Evolutionary conservation across 2,797 vertebrate species (phyloP).

Genomic region (Dryobates pubescens): DNA sequence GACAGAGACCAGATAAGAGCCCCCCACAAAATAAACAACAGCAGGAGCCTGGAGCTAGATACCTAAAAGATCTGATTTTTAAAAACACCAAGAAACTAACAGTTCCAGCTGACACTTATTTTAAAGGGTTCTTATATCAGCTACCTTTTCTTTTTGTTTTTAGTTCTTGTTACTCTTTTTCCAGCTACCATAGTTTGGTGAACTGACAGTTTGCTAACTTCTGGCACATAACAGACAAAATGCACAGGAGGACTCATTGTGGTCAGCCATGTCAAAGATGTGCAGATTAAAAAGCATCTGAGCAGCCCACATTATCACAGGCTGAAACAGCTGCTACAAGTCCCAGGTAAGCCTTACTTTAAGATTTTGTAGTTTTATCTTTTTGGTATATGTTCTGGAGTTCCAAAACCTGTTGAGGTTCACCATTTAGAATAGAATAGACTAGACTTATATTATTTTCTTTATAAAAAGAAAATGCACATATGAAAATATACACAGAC

Average conservation of each 20-base stretch:
- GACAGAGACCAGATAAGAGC: neutral
- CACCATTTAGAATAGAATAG: too few species aligned
- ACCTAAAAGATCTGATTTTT: neutral
- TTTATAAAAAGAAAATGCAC: neutral
- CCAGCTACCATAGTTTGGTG: neutral
- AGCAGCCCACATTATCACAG: neutral
- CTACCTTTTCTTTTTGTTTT: neutral
- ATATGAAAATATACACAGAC: neutral
- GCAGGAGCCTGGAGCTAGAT: neutral
- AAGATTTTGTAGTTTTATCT: neutral
- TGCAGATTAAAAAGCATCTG: neutral
- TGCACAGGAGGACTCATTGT: fast-evolving
- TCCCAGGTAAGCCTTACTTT: neutral
- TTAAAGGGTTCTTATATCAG: neutral
- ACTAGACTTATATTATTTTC: neutral
- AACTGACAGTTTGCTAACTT: neutral
- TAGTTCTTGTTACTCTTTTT: neutral
- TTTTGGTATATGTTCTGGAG: neutral
- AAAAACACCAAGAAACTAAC: slow-evolving; percentile 1
- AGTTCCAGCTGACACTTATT: neutral
- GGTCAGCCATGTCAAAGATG: neutral
- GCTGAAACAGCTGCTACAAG: neutral
- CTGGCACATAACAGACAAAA: neutral
- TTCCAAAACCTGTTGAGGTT: neutral
- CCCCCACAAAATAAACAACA: neutral